Evolutionary conservation across 1,140 invertebrate genomes (phyloP).

Genomic region (Scaptomyza graminum): DNA sequence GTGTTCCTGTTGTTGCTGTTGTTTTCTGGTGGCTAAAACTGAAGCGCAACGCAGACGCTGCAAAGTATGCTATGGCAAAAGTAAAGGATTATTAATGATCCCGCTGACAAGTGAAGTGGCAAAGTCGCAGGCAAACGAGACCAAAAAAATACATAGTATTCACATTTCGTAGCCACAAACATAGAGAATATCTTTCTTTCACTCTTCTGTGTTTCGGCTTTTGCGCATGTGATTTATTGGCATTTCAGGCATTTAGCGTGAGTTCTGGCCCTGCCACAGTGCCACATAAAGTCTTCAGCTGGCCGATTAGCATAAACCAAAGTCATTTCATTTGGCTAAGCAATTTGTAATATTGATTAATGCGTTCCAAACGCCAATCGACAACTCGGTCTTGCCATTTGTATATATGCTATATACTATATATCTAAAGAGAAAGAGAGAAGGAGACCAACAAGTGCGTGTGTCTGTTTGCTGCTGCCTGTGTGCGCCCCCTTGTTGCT

Average conservation of each 20-base stretch:
- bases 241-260: slow-evolving; percentile 41
- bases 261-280: slow-evolving; percentile 15
- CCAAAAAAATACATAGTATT: neutral
- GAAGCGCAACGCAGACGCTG: slow-evolving; percentile 24
- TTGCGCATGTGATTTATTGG: slow-evolving; percentile 75
- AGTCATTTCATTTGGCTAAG: slow-evolving; percentile 63
- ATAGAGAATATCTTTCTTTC: neutral
- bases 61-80: slow-evolving; percentile 63
- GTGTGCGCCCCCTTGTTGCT: no score
- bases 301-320: slow-evolving; percentile 59
- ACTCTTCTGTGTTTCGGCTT: neutral
- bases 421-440: neutral
- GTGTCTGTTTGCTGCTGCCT: slow-evolving; percentile 32
- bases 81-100: slow-evolving; percentile 81
- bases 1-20: neutral
- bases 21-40: neutral
- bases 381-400: no score
- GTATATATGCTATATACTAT: no score
- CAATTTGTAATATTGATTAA: slow-evolving; percentile 75
- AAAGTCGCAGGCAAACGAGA: slow-evolving; percentile 41
- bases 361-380: slow-evolving; percentile 30
- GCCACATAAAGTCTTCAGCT: slow-evolving; percentile 1
- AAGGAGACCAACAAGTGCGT: slow-evolving; percentile 65
- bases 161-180: slow-evolving; percentile 16
- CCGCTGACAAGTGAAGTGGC: slow-evolving; percentile 79